Evolutionary conservation across 2,888 invertebrate species (phyloP).

Genomic region (Eurois occulta): DNA sequence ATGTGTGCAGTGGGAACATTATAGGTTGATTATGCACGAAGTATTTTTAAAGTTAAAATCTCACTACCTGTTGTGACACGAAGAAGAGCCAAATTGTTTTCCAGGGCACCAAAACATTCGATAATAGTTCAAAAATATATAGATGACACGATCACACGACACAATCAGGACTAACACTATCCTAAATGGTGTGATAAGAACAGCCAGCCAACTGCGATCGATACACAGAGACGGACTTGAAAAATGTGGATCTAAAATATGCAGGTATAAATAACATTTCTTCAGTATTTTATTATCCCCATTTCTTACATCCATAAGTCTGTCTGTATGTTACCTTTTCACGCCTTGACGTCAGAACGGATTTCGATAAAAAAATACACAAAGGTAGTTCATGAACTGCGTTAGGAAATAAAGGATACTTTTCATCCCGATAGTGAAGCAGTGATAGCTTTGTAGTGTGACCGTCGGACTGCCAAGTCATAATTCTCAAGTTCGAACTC

Average conservation of each 20-base stretch:
- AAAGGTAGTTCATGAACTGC: not conserved
- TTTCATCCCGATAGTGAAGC: not conserved
- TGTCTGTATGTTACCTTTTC: not conserved
- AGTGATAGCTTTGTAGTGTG: too few relatives aligned
- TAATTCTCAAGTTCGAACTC: too few relatives aligned
- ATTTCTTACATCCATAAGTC: not conserved
- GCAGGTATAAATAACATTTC: not conserved
- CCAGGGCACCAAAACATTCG: conserved; percentile 26
- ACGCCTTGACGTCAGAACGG: not conserved
- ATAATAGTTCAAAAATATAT: not conserved
- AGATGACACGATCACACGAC: conserved; percentile 3
- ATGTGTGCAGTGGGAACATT: not conserved
- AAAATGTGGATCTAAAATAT: not conserved
- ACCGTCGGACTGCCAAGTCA: too few relatives aligned
- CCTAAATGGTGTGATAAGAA: conserved; percentile 13
- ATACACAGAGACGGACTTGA: conserved; percentile 4
- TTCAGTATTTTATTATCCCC: not conserved
- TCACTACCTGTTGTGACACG: conserved; percentile 1
- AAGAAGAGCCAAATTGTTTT: not conserved
- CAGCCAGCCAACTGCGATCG: not conserved
- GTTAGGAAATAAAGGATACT: not conserved
- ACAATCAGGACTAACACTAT: conserved; percentile 3
- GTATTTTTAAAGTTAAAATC: not conserved
- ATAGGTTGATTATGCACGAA: not conserved
- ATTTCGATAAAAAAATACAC: not conserved